Percentiles rank a stretch among this genome's conserved stretches.
Conservation (phyloP, 2,113 vertebrate species). For the Rhea americana region DNA sequence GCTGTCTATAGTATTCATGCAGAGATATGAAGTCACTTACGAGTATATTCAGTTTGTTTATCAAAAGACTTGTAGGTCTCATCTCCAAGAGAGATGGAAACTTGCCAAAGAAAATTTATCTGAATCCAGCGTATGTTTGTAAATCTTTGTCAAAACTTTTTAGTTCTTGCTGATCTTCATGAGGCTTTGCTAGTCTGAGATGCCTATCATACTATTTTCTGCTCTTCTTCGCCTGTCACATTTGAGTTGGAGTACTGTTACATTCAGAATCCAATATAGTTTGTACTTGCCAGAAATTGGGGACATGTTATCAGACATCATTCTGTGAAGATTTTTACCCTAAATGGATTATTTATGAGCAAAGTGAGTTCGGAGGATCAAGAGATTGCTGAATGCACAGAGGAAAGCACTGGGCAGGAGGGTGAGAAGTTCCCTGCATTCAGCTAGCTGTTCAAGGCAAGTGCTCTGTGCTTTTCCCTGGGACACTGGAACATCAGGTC, state of each 20-base stretch:
- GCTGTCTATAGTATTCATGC: neutral
- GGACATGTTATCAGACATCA: neutral
- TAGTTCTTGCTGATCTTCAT: neutral
- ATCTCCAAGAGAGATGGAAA: neutral
- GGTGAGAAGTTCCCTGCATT: neutral
- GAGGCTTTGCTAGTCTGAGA: neutral
- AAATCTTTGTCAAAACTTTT: slow-evolving; percentile 6
- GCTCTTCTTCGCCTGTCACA: neutral
- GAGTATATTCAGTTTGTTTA: neutral
- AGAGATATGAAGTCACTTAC: neutral
- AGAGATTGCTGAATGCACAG: neutral
- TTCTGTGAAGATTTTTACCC: neutral
- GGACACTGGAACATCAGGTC: neutral
- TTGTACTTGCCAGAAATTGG: neutral
- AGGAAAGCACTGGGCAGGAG: neutral
- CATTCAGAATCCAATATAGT: neutral
- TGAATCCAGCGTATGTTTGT: neutral
- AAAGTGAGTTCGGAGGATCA: neutral
- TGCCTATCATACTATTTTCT: neutral
- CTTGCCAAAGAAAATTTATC: neutral
- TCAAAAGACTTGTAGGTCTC: neutral
- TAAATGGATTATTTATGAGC: neutral
- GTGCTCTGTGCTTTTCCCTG: neutral
- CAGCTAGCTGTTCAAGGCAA: neutral
- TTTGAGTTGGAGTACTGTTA: neutral